These are phyloP conservation scores for Heliconius aoede DNA, from an alignment of 2,888 invertebrate genomes.

Conservation along the genomic window DNA sequence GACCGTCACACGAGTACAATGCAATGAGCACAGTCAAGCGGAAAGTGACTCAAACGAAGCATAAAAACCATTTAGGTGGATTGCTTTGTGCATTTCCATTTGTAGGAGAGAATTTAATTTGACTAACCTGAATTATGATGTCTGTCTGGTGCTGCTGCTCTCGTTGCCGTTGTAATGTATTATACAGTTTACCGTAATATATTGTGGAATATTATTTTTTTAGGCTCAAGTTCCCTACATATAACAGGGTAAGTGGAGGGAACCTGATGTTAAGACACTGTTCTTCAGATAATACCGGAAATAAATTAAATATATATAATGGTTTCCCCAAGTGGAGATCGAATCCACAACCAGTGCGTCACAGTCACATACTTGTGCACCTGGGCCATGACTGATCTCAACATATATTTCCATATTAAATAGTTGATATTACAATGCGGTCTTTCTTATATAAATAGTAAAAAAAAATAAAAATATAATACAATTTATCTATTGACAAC, in stretches of 20 bases:
- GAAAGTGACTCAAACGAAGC: slow-evolving; percentile 36
- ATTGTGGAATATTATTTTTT: background rate
- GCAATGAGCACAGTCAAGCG: slow-evolving; percentile 29
- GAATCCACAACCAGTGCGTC: too few species aligned
- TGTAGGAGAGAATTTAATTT: slow-evolving; percentile 29
- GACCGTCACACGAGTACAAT: slow-evolving; percentile 27
- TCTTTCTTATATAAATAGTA: background rate
- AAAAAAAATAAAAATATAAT: background rate
- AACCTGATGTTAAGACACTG: background rate
- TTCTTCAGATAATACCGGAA: too few species aligned
- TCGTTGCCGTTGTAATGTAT: background rate
- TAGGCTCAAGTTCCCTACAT: background rate
- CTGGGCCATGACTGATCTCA: background rate
- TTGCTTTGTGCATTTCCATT: slow-evolving; percentile 28
- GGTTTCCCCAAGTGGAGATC: too few species aligned
- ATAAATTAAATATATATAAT: too few species aligned
- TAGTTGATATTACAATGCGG: background rate
- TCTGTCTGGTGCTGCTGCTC: background rate
- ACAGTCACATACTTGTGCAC: background rate
- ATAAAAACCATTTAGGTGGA: slow-evolving; percentile 30
- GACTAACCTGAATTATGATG: slow-evolving; percentile 15
- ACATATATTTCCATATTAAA: background rate
- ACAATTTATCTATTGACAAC: background rate
- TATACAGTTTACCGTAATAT: background rate
- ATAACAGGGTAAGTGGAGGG: background rate